A percentile compares a stretch with the other conserved stretches of the same genome.
phyloP scores from a whole-genome alignment of 2,113 vertebrate species.

The Pitta sordida region DNA sequence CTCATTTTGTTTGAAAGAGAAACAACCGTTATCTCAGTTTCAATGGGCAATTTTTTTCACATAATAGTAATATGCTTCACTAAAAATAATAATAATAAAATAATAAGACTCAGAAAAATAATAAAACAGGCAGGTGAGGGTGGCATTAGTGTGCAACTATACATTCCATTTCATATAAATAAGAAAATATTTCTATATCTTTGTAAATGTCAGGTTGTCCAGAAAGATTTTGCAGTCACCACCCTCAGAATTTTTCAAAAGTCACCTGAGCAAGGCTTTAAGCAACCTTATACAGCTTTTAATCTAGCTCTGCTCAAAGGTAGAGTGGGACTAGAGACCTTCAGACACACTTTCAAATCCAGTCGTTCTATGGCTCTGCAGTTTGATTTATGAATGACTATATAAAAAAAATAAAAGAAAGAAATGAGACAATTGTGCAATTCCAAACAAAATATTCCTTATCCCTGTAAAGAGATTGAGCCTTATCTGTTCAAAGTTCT shows the following conservation, averaged over 20 bases:
- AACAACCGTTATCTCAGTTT: not conserved
- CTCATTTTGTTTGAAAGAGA: not conserved
- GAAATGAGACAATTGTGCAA: not conserved
- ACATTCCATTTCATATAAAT: not conserved
- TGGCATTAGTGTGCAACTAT: not conserved
- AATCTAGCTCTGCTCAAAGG: not conserved
- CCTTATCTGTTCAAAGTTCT: not conserved
- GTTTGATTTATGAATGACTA: not conserved
- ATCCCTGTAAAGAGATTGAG: not conserved
- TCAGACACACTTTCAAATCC: not conserved
- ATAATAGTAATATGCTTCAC: not conserved
- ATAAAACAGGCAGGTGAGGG: rapidly evolving
- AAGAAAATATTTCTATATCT: not conserved
- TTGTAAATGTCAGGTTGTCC: not conserved
- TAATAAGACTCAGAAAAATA: not conserved
- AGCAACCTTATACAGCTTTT: not conserved
- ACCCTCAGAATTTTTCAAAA: not conserved
- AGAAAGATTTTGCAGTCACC: not conserved
- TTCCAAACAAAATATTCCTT: not conserved
- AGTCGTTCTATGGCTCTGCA: not conserved
- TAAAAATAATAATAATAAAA: not conserved
- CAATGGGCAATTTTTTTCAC: not conserved
- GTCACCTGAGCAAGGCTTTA: not conserved
- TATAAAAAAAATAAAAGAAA: not conserved
- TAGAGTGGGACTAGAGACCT: not conserved